Evolutionary conservation across 1,140 invertebrate genomes (phyloP).

Genomic region (Elymnias hypermnestra): DNA sequence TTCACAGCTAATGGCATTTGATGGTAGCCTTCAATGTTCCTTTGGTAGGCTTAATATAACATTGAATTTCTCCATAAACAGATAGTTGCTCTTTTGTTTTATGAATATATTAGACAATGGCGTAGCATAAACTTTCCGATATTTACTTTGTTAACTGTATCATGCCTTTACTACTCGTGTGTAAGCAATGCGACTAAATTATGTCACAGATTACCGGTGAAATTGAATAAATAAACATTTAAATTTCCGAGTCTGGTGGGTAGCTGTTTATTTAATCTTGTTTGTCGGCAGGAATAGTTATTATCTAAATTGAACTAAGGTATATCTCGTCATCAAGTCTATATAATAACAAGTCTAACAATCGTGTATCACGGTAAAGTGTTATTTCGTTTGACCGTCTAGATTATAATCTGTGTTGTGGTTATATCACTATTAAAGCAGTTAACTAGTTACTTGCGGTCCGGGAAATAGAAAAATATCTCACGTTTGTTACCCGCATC

Average conservation of each 20-base stretch:
- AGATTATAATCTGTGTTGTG: slow-evolving; percentile 18
- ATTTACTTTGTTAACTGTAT: background rate
- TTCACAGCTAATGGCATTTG: slow-evolving; percentile 21
- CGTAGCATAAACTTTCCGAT: background rate
- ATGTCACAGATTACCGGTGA: too few species aligned
- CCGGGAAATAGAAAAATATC: slow-evolving; percentile 25
- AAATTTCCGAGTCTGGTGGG: too few species aligned
- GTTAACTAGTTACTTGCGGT: slow-evolving; percentile 16
- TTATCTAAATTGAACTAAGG: background rate
- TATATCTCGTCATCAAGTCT: background rate
- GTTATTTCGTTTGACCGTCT: slow-evolving; percentile 22
- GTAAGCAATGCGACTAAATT: too few species aligned
- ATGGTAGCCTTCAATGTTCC: slow-evolving; percentile 19
- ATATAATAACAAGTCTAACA: slow-evolving; percentile 4
- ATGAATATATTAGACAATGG: background rate
- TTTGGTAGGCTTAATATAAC: slow-evolving; percentile 14
- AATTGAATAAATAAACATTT: too few species aligned
- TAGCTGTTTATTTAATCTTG: background rate
- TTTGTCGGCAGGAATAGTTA: background rate
- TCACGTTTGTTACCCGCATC: slow-evolving; percentile 30
- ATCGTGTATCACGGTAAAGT: slow-evolving; percentile 16
- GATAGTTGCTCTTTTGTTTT: background rate
- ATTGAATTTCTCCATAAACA: slow-evolving; percentile 17
- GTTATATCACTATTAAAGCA: slow-evolving; percentile 26
- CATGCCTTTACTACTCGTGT: too few species aligned